These are phyloP conservation scores for Coreius guichenoti DNA, from an alignment of 2,797 vertebrate species.

Conservation along the genomic window DNA sequence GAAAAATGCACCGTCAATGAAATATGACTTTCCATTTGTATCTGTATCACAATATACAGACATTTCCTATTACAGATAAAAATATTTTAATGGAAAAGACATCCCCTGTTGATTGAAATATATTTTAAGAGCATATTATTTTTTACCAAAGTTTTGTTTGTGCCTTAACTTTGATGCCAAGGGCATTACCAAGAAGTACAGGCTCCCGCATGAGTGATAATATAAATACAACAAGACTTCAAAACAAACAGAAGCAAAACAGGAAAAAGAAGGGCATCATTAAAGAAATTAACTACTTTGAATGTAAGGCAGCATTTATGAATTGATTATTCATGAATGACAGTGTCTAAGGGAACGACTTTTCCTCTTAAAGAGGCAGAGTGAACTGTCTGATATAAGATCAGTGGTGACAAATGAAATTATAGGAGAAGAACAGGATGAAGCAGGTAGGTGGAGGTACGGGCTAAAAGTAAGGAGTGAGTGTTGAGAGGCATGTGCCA, in stretches of 20 bases:
- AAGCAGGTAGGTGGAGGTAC: background rate
- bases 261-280: background rate
- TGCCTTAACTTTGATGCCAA: background rate
- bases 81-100: background rate
- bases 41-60: conserved; percentile 7
- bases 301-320: background rate
- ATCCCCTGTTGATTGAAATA: conserved; percentile 5
- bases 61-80: background rate
- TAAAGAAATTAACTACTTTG: background rate
- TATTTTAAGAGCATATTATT: background rate
- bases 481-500: background rate
- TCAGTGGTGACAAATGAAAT: background rate
- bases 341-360: background rate
- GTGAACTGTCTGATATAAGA: background rate
- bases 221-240: background rate
- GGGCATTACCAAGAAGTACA: background rate
- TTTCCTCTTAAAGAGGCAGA: background rate
- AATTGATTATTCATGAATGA: background rate
- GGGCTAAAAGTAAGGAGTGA: background rate
- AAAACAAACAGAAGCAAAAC: background rate
- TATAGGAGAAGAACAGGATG: background rate
- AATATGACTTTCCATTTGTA: conserved; percentile 16
- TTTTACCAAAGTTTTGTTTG: background rate
- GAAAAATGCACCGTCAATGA: background rate
- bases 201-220: background rate